phyloP scores from a whole-genome alignment of 1,140 invertebrate species.

The Diploscapter pachys region DNA sequence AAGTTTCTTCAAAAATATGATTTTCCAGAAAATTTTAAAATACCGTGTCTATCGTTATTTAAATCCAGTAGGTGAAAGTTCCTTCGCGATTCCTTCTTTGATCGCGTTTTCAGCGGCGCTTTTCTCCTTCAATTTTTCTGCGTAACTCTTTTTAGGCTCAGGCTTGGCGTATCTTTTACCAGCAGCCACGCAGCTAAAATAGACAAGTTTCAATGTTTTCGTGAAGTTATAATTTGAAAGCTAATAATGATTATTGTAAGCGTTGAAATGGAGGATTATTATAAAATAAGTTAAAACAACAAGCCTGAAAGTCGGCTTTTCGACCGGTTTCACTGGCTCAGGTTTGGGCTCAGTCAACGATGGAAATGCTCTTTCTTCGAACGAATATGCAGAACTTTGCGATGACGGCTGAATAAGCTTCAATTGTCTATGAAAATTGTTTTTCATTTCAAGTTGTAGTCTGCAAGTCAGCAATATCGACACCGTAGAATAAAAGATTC shows the following conservation, averaged over 20 bases:
- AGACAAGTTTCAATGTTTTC: neutral
- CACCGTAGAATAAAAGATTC: neutral
- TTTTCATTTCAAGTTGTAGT: slow-evolving; percentile 1
- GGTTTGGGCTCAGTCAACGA: slow-evolving; percentile 25
- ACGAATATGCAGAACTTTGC: slow-evolving; percentile 22
- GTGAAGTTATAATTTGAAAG: no score
- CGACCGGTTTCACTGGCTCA: slow-evolving; percentile 27
- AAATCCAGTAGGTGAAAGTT: no score
- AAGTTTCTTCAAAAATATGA: no score
- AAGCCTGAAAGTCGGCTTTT: slow-evolving; percentile 36
- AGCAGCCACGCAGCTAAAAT: slow-evolving; percentile 40
- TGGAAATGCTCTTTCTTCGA: slow-evolving; percentile 32
- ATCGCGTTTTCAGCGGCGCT: neutral
- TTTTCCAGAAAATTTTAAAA: no score
- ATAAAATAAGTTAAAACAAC: neutral
- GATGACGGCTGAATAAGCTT: neutral
- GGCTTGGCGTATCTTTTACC: slow-evolving; percentile 33
- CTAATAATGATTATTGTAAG: no score
- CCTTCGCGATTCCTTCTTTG: no score
- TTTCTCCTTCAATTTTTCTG: slow-evolving; percentile 20
- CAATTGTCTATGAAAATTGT: neutral
- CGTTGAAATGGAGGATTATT: no score
- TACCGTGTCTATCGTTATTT: no score
- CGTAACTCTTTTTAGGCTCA: slow-evolving; percentile 34
- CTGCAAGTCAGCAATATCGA: neutral